These are phyloP conservation scores for Tachina grossa DNA, from an alignment of 2,888 invertebrate genomes.

Conservation along the genomic window DNA sequence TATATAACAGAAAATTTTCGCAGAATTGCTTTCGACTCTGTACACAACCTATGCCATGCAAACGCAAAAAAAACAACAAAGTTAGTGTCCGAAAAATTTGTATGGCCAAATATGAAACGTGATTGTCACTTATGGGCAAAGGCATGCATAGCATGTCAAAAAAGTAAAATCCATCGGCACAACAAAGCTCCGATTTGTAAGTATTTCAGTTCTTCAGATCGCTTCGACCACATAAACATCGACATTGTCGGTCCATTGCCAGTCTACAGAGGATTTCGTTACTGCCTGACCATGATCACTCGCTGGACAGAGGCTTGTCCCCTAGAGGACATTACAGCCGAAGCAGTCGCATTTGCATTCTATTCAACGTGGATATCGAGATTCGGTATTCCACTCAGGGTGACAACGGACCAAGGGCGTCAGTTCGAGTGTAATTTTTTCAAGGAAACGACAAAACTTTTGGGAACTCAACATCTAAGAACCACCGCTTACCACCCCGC, in stretches of 20 bases:
- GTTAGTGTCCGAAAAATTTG: slow-evolving; percentile 45
- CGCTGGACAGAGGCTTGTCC: too few relatives aligned
- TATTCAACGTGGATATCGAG: slow-evolving; percentile 45
- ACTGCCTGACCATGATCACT: too few relatives aligned
- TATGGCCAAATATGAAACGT: slow-evolving; percentile 52
- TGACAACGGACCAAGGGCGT: slow-evolving; percentile 27
- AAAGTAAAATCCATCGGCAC: slow-evolving; percentile 37
- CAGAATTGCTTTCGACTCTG: not conserved
- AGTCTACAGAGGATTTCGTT: too few relatives aligned
- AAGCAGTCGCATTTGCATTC: slow-evolving; percentile 33
- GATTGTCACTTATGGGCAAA: slow-evolving; percentile 8
- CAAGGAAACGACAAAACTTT: not conserved
- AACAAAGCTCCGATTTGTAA: slow-evolving; percentile 7
- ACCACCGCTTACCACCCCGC: not conserved
- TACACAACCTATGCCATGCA: slow-evolving; percentile 53
- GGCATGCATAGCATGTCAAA: slow-evolving; percentile 38
- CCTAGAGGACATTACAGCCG: not conserved
- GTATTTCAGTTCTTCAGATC: slow-evolving; percentile 11
- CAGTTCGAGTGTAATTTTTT: slow-evolving; percentile 47
- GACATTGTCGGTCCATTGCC: too few relatives aligned
- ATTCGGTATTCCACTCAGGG: not conserved
- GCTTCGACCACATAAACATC: slow-evolving; percentile 56
- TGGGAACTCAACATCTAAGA: not conserved
- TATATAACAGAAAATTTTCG: slow-evolving; percentile 45
- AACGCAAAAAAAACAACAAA: slow-evolving; percentile 28